Evolutionary conservation across 2,888 invertebrate species (phyloP).

Genomic region (Fragum whitleyi): DNA sequence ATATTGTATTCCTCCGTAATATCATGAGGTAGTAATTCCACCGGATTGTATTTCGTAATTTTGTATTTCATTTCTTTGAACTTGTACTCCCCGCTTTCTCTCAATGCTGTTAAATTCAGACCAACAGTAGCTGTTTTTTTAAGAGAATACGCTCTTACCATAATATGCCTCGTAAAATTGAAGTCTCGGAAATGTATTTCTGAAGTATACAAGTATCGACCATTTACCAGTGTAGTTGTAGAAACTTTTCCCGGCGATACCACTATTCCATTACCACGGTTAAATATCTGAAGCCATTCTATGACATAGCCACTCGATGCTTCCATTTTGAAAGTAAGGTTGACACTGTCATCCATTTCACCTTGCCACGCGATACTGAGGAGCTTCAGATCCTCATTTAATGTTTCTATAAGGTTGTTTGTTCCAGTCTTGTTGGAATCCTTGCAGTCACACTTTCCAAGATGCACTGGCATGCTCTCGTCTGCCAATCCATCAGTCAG

Average conservation of each 20-base stretch:
- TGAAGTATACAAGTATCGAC: background rate
- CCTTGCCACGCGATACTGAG: background rate
- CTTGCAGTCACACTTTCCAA: conserved; percentile 17
- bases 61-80: background rate
- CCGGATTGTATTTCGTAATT: background rate
- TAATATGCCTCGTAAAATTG: background rate
- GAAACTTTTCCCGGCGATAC: background rate
- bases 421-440: no score
- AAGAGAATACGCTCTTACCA: background rate
- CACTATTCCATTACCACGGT: background rate
- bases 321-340: conserved; percentile 4
- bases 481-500: background rate
- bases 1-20: background rate
- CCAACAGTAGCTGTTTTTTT: background rate
- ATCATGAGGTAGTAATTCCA: background rate
- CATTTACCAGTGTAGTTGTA: background rate
- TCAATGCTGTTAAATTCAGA: background rate
- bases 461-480: background rate
- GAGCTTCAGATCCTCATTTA: background rate
- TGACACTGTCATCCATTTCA: background rate
- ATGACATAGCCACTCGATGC: background rate
- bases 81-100: background rate
- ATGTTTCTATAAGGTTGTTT: background rate
- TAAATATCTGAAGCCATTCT: conserved; percentile 9
- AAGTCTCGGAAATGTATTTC: background rate